Conservation (phyloP, 2,888 invertebrate species). For the Dolomedes plantarius region DNA sequence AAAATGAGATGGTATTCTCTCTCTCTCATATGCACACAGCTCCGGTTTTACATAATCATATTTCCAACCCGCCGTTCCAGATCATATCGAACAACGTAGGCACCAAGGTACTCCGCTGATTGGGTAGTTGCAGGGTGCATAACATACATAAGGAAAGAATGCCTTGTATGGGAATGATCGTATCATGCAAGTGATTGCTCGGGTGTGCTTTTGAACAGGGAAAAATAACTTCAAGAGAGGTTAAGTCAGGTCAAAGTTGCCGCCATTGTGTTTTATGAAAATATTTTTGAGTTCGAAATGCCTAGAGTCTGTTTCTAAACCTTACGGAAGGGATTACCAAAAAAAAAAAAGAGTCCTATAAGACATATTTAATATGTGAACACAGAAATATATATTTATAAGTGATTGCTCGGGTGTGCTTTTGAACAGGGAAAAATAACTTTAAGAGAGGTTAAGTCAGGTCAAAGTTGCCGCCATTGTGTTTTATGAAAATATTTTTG, state of each 20-base stretch:
- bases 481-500: too few relatives aligned
- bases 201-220: background rate
- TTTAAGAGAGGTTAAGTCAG: too few relatives aligned
- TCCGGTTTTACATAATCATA: conserved; percentile 67
- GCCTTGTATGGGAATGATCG: background rate
- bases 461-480: too few relatives aligned
- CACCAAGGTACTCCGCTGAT: conserved; percentile 3
- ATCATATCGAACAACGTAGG: conserved; percentile 26
- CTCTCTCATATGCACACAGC: conserved; percentile 21
- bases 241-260: too few relatives aligned
- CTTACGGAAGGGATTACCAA: too few relatives aligned
- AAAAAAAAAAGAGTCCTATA: too few relatives aligned
- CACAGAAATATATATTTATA: too few relatives aligned
- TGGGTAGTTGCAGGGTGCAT: conserved; percentile 14
- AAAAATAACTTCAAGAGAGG: background rate
- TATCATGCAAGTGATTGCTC: background rate
- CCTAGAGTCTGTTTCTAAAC: too few relatives aligned
- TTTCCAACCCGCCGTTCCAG: conserved; percentile 27
- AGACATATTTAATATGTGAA: too few relatives aligned
- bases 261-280: too few relatives aligned
- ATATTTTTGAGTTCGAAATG: too few relatives aligned
- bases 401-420: background rate
- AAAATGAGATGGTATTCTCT: conserved; percentile 53
- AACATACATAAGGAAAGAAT: background rate
- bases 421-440: background rate